phyloP scores from a whole-genome alignment of 37 sponge, comb jelly and placozoan species.

The Aphrocallistes beatrix region DNA sequence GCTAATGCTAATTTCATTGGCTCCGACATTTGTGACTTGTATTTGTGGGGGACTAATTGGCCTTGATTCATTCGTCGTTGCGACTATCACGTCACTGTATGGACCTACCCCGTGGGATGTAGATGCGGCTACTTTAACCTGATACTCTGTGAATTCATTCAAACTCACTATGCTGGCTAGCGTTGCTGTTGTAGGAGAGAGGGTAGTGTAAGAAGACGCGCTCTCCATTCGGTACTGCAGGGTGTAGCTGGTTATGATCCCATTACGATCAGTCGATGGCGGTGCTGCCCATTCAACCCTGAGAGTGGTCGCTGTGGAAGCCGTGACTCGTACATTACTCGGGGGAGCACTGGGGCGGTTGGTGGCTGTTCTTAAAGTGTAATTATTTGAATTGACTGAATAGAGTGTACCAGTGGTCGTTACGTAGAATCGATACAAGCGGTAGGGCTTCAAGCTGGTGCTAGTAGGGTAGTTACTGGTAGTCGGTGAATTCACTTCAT shows the following conservation, averaged over 20 bases:
- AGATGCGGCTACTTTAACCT: background rate
- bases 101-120: background rate
- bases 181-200: background rate
- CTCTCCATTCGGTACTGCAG: background rate
- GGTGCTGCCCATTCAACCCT: slow-evolving; percentile 3
- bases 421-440: background rate
- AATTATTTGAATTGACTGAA: background rate
- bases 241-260: background rate
- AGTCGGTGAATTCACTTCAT: background rate
- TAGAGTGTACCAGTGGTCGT: background rate
- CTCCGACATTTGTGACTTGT: background rate
- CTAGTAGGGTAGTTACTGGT: background rate
- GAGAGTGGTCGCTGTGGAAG: background rate
- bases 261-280: background rate
- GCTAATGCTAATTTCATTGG: background rate
- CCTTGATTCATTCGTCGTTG: background rate
- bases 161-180: background rate
- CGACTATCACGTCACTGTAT: background rate
- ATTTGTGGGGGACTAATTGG: background rate
- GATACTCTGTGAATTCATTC: slow-evolving; percentile 15
- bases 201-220: background rate
- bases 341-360: background rate
- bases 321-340: background rate
- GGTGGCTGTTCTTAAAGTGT: background rate
- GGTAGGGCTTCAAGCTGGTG: background rate